Percentiles rank a stretch among this genome's conserved stretches.
These are phyloP conservation scores for Phaonia tiefii DNA, from an alignment of 2,888 invertebrate genomes.

Conservation along the genomic window DNA sequence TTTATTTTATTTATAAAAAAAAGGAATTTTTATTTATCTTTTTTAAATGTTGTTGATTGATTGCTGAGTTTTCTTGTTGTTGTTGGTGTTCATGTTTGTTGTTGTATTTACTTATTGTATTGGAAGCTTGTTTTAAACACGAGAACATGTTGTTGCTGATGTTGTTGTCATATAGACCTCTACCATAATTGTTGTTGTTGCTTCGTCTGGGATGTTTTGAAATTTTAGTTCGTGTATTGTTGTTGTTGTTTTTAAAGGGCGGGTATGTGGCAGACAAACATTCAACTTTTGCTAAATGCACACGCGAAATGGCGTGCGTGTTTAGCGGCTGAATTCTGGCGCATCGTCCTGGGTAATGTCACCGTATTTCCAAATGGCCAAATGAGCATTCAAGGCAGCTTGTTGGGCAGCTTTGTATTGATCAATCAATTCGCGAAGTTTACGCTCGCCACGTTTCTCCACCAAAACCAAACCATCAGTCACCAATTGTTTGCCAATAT, in stretches of 20 bases:
- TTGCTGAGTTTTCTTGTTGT: conserved; percentile 61
- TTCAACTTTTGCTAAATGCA: conserved; percentile 72
- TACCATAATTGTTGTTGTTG: conserved; percentile 55
- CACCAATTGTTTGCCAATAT: conserved; percentile 88
- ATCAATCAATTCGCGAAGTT: conserved; percentile 88
- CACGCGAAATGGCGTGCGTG: conserved; percentile 59
- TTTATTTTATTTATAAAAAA: conserved; percentile 55
- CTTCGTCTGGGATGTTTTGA: conserved; percentile 48
- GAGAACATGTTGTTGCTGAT: conserved; percentile 54
- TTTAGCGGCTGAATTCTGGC: conserved; percentile 80
- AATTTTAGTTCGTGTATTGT: conserved; percentile 67
- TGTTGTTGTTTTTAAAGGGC: conserved; percentile 77
- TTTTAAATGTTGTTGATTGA: conserved; percentile 57
- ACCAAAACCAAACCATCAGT: conserved; percentile 92
- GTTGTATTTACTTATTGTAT: conserved; percentile 56
- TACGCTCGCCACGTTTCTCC: conserved; percentile 90
- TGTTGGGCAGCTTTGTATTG: conserved; percentile 94
- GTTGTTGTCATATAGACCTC: conserved; percentile 60
- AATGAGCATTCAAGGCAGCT: conserved; percentile 91
- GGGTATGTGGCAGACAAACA: conserved; percentile 81
- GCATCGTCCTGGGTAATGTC: conserved; percentile 86
- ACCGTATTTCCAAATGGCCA: conserved; percentile 98
- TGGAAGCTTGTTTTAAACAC: conserved; percentile 66
- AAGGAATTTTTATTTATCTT: conserved; percentile 52
- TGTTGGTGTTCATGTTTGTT: conserved; percentile 45